A percentile compares a stretch with the other conserved stretches of the same genome.
Conservation (phyloP, 2,113 vertebrate species). For the Lepus europaeus region DNA sequence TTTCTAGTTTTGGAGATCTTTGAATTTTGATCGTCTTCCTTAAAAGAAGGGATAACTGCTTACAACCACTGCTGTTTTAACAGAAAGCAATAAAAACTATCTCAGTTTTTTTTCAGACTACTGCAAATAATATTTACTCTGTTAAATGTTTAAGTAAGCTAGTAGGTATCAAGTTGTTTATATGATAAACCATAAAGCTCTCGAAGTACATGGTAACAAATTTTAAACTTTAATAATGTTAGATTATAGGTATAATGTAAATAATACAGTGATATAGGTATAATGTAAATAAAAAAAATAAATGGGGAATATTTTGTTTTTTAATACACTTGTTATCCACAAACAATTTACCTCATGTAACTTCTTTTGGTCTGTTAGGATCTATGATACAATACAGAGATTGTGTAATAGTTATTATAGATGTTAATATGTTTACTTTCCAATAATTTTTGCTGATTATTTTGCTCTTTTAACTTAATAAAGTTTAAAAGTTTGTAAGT, state of each 20-base stretch:
- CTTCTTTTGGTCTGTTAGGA: conserved; percentile 52
- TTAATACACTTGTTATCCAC: conserved; percentile 11
- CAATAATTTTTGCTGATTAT: conserved; percentile 56
- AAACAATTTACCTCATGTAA: conserved; percentile 47
- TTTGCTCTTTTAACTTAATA: conserved; percentile 66
- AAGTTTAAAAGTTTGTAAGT: conserved; percentile 69
- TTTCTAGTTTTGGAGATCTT: conserved; percentile 50
- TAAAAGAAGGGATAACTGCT: conserved; percentile 17
- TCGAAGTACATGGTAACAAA: conserved; percentile 8
- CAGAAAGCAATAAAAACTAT: conserved; percentile 31
- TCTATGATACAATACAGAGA: conserved; percentile 42
- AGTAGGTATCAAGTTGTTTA: conserved; percentile 46
- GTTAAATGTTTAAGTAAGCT: conserved; percentile 26
- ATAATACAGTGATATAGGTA: neutral
- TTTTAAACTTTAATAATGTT: conserved; percentile 57
- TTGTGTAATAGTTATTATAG: conserved; percentile 48
- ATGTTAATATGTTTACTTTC: conserved; percentile 54
- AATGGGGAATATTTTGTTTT: conserved; percentile 60
- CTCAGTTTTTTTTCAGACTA: conserved; percentile 60
- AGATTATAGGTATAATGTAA: conserved; percentile 22
- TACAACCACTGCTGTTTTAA: conserved; percentile 59
- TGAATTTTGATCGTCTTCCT: conserved; percentile 37
- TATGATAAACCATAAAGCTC: conserved; percentile 58
- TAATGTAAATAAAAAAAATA: neutral
- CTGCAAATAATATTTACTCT: conserved; percentile 61